Evolutionary conservation across 1,140 invertebrate species (phyloP).

Genomic region (Cyclina sinensis): DNA sequence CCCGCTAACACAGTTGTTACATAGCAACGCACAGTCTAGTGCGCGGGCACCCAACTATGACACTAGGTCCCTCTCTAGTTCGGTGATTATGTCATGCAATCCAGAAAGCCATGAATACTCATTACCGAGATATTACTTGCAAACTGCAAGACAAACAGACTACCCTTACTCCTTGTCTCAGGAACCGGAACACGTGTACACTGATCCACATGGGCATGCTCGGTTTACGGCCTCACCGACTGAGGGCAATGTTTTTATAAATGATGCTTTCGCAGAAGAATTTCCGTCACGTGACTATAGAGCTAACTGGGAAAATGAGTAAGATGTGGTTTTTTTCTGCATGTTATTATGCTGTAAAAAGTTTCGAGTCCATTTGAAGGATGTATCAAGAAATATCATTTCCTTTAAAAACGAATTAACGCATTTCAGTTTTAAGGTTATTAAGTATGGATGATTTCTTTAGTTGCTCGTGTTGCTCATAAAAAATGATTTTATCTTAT

Average conservation of each 20-base stretch:
- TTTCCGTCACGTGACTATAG: neutral
- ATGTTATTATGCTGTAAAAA: neutral
- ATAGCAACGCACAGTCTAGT: neutral
- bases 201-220: constrained; percentile 11
- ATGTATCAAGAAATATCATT: too few species aligned
- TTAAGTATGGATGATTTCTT: neutral
- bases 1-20: neutral
- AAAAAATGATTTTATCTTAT: neutral
- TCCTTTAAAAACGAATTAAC: too few species aligned
- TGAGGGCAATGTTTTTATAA: neutral
- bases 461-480: too few species aligned
- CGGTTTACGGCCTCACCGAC: neutral
- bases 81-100: constrained; percentile 4
- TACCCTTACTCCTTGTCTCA: neutral
- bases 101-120: neutral
- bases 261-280: neutral
- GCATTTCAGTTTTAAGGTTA: neutral
- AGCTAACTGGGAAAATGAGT: constrained; percentile 25
- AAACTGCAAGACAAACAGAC: neutral
- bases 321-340: neutral
- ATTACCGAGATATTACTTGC: constrained; percentile 20
- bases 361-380: too few species aligned
- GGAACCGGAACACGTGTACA: neutral
- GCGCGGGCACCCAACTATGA: neutral
- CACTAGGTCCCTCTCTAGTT: neutral